Evolutionary conservation across 2,797 vertebrate species (phyloP), one percentile per base, ranked within the genome.

Genomic region (Ctenosaura bakeri): DNA sequence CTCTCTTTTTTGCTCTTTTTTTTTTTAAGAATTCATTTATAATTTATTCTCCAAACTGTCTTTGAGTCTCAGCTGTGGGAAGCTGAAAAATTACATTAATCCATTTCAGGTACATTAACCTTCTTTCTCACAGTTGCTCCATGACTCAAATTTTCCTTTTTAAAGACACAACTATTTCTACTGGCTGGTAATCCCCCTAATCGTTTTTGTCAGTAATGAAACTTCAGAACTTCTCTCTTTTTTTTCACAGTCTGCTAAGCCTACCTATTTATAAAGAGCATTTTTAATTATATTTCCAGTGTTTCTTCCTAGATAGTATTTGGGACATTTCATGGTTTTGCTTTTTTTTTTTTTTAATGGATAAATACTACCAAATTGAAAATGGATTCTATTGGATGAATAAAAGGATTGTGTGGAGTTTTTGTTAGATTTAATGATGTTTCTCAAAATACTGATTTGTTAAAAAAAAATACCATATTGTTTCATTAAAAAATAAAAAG

Each of bases 51-150:
- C 59, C 18, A 86, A 87, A 90, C 91, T 89, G 88, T 80, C 62
- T 92, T 79, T 84, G 86, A 90, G 86, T 89, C 84, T 92, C 52
- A 89, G 38, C 85, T 87, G 35, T 26, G 35, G 76, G 90, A 90
- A 89, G 82, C 74, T 88, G 88, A 92, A 93, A 93, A 92, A 90
- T 89, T 89, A 64, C 35, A 86, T 83, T 84, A 81, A 91, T 89
- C 83, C 42, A 0, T 90, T 90, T 87, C 83, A 93, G 83, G 81
- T 88, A 87, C 90, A 89, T 94, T 92, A 92, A 91, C 73, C 77
- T 88, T 82, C 92, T 77, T 92, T 88, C 86, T 78, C 87, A 22
- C 76, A 85, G 66, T 81, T 90, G 35, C 52, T 89, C 42, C 4
- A 1, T 78, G 66, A 93, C 85, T 86, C 88, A 84, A 77, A 90